phyloP scores from a whole-genome alignment of 2,797 vertebrate genomes.

The Acanthis flammea region DNA sequence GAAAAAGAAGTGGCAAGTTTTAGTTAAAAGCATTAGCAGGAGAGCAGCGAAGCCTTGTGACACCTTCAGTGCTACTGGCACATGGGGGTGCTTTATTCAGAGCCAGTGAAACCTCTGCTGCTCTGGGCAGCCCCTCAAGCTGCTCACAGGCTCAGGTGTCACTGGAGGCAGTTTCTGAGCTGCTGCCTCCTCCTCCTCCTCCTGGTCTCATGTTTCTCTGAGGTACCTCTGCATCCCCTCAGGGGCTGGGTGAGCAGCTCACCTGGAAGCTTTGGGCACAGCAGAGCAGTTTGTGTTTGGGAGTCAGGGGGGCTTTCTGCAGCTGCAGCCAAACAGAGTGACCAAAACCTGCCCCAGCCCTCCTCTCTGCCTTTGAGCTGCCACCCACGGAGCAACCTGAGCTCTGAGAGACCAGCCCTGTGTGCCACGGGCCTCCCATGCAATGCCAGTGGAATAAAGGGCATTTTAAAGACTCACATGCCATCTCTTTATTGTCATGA shows the following conservation, averaged over 20 bases:
- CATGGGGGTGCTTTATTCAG: background rate
- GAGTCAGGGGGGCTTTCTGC: background rate
- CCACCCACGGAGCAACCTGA: background rate
- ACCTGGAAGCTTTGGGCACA: background rate
- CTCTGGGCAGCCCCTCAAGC: background rate
- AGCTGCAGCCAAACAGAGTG: background rate
- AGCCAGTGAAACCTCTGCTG: background rate
- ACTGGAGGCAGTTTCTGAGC: background rate
- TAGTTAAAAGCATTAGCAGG: background rate
- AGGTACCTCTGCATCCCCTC: background rate
- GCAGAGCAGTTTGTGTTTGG: background rate
- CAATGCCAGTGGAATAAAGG: background rate
- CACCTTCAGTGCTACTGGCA: accelerated
- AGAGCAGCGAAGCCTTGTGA: background rate
- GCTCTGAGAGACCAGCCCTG: background rate
- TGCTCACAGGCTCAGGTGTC: background rate
- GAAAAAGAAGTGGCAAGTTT: background rate
- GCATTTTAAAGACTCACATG: background rate
- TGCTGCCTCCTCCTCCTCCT: background rate
- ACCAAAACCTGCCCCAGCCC: background rate
- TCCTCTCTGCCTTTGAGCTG: background rate
- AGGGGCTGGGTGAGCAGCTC: background rate
- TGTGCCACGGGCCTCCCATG: background rate
- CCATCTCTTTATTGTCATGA: background rate
- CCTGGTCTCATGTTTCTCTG: background rate